phyloP scores from a whole-genome alignment of 2,888 invertebrate genomes.

The Coronaproctus castanopsis region DNA sequence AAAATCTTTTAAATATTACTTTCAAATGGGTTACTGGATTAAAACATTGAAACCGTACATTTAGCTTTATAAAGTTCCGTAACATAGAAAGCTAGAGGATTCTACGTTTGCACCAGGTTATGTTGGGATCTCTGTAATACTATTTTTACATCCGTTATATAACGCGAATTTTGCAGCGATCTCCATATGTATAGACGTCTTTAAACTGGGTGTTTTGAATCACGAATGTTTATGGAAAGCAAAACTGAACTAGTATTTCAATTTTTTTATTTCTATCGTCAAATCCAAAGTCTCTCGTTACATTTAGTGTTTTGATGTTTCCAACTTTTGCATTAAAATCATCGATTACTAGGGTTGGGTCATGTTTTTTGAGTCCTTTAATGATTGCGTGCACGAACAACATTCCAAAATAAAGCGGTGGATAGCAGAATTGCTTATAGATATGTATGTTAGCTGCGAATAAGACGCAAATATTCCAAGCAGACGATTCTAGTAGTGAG shows the following conservation, averaged over 20 bases:
- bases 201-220: background rate
- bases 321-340: background rate
- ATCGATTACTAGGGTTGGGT: background rate
- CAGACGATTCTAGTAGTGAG: too few species aligned
- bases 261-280: background rate
- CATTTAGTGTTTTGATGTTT: background rate
- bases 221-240: background rate
- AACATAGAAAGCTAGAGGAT: too few species aligned
- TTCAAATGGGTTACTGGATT: too few species aligned
- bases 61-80: too few species aligned
- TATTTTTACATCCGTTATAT: background rate
- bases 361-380: background rate
- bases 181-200: background rate
- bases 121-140: background rate
- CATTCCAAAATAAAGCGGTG: too few species aligned
- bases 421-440: too few species aligned
- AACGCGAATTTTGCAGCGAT: background rate
- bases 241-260: background rate
- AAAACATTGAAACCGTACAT: too few species aligned
- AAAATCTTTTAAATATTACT: too few species aligned
- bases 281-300: background rate
- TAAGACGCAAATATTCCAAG: too few species aligned
- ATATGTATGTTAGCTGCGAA: too few species aligned
- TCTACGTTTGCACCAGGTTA: background rate
- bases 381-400: background rate